Evolutionary conservation across 2,888 invertebrate genomes (phyloP).

Genomic region (Teinopalpus imperialis): DNA sequence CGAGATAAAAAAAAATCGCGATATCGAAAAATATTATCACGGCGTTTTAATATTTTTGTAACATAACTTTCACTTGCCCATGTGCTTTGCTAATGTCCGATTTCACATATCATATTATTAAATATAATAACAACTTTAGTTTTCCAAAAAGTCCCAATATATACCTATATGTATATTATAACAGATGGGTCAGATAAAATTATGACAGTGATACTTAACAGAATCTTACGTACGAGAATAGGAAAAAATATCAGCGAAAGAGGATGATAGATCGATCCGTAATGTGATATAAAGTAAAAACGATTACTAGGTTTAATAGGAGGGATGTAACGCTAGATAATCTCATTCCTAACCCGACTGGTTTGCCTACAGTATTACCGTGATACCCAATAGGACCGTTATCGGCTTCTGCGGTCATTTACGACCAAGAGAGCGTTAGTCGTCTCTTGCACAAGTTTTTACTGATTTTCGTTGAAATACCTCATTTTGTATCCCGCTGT

Average conservation of each 20-base stretch:
- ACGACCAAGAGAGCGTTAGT: conserved; percentile 44
- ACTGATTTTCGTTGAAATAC: conserved; percentile 20
- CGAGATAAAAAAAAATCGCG: conserved; percentile 30
- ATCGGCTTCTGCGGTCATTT: conserved; percentile 56
- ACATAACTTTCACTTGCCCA: too few relatives aligned
- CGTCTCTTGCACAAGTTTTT: conserved; percentile 20
- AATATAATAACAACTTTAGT: too few relatives aligned
- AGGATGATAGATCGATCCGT: conserved; percentile 21
- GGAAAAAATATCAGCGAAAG: conserved; percentile 16
- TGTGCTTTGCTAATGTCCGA: too few relatives aligned
- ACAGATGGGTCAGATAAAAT: not conserved
- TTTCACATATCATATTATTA: too few relatives aligned
- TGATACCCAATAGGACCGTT: conserved; percentile 56
- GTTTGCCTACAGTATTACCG: conserved; percentile 30
- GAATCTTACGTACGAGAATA: not conserved
- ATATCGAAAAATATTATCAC: conserved; percentile 18
- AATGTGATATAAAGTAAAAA: conserved; percentile 18
- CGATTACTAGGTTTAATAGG: conserved; percentile 15
- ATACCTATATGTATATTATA: not conserved
- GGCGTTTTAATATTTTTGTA: too few relatives aligned
- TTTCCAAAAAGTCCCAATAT: too few relatives aligned
- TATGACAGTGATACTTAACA: conserved; percentile 7
- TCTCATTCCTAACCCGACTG: conserved; percentile 17
- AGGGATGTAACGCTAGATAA: conserved; percentile 13
- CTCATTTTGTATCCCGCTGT: conserved; percentile 8